Conservation (phyloP, 2,113 vertebrate species). For the Oenanthe melanoleuca region DNA sequence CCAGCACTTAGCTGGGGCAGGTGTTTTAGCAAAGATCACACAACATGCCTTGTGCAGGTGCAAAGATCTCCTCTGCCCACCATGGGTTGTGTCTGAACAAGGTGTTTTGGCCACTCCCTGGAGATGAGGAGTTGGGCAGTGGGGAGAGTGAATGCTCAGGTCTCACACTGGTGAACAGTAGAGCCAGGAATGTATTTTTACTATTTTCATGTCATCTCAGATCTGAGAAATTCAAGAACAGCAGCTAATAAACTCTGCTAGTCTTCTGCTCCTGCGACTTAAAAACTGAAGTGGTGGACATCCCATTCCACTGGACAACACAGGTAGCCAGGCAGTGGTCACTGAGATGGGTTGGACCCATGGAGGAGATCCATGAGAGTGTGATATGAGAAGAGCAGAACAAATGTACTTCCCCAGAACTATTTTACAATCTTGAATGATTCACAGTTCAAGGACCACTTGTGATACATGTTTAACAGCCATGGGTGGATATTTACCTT, state of each 20-base stretch:
- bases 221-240: not conserved
- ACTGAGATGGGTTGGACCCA: rapidly evolving
- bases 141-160: not conserved
- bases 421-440: not conserved
- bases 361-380: not conserved
- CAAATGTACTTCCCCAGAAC: not conserved
- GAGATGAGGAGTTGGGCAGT: not conserved
- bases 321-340: not conserved
- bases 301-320: not conserved
- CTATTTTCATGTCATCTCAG: not conserved
- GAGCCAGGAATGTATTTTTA: not conserved
- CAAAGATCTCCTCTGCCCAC: not conserved
- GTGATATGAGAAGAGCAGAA: not conserved
- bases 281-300: not conserved
- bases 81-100: not conserved
- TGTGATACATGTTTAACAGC: not conserved
- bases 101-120: not conserved
- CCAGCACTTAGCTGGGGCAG: not conserved
- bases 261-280: not conserved
- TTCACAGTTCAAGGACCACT: not conserved
- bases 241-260: not conserved
- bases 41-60: not conserved
- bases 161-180: not conserved
- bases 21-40: not conserved
- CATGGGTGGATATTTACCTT: not conserved